These are phyloP conservation scores for Tyrannus savana DNA, from an alignment of 2,113 vertebrate species.

Conservation along the genomic window DNA sequence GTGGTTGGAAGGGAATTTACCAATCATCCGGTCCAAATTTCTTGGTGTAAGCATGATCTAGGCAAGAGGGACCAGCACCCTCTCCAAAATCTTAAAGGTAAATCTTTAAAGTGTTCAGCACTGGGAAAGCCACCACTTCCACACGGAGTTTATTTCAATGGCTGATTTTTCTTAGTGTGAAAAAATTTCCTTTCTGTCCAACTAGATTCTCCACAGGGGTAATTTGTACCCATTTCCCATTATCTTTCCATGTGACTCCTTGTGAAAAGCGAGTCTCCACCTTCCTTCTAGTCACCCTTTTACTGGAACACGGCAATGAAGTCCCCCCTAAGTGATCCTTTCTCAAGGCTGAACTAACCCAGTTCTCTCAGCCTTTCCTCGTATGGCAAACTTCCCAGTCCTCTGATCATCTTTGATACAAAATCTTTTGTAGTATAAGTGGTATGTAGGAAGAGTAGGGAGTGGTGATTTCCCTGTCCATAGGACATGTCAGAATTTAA, in stretches of 20 bases:
- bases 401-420: not conserved
- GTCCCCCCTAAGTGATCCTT: not conserved
- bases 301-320: not conserved
- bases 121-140: not conserved
- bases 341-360: not conserved
- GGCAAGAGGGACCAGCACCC: not conserved
- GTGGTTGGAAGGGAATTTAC: not conserved
- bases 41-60: not conserved
- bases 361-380: not conserved
- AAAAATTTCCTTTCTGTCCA: not conserved
- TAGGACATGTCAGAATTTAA: not conserved
- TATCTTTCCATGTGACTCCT: not conserved
- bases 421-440: not conserved
- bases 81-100: not conserved
- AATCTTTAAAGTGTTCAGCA: rapidly evolving
- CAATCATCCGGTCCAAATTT: not conserved
- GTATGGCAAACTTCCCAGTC: not conserved
- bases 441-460: not conserved
- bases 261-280: not conserved
- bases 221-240: not conserved
- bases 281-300: not conserved
- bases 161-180: not conserved
- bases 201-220: not conserved
- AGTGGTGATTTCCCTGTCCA: not conserved
- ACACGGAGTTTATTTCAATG: not conserved